These are phyloP conservation scores for Hyaena hyaena DNA, from an alignment of 2,113 vertebrate species.

Conservation along the genomic window DNA sequence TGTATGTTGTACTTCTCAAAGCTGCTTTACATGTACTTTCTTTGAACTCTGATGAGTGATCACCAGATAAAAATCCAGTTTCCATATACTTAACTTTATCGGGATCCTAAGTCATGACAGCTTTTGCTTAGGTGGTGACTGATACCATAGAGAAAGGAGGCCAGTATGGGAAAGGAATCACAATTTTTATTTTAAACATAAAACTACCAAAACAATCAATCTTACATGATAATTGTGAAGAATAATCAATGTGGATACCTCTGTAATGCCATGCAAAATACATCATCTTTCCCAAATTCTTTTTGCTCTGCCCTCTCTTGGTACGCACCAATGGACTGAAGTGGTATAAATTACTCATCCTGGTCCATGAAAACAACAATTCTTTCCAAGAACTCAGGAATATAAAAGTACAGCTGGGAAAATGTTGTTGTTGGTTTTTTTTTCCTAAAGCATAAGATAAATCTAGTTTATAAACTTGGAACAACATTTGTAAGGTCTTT, in stretches of 20 bases:
- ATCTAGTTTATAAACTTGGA: neutral
- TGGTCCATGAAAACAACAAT: neutral
- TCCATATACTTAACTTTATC: neutral
- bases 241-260: slow-evolving; percentile 7
- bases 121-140: neutral
- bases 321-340: neutral
- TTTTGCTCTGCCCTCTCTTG: neutral
- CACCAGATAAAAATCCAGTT: neutral
- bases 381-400: neutral
- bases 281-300: neutral
- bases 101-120: neutral
- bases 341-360: neutral
- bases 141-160: neutral
- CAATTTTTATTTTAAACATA: slow-evolving; percentile 50
- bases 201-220: neutral
- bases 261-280: neutral
- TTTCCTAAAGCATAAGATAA: neutral
- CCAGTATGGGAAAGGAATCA: neutral
- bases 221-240: neutral
- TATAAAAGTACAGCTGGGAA: neutral
- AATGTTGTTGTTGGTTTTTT: neutral
- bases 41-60: neutral
- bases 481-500: neutral
- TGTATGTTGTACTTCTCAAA: neutral
- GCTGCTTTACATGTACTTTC: neutral